Percentiles rank a stretch among this genome's conserved stretches.
Evolutionary conservation across 2,113 vertebrate genomes (phyloP).

Genomic region (Panthera uncia): DNA sequence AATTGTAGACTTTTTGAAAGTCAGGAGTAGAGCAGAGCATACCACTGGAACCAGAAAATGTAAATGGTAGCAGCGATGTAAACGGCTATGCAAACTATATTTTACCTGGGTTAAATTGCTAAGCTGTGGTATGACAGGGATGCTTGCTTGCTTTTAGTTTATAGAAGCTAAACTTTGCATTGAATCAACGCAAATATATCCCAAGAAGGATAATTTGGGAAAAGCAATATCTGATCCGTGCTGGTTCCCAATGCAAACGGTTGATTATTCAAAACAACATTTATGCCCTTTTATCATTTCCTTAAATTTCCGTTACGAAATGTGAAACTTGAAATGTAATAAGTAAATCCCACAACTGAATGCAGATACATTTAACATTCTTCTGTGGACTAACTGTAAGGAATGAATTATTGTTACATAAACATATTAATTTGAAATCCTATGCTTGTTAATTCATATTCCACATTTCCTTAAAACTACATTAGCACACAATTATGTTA

Average conservation of each 20-base stretch:
- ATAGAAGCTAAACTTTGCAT: slow-evolving; percentile 76
- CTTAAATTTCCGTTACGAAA: slow-evolving; percentile 50
- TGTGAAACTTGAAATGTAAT: slow-evolving; percentile 51
- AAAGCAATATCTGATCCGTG: background rate
- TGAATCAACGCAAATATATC: slow-evolving; percentile 71
- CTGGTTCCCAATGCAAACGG: slow-evolving; percentile 64
- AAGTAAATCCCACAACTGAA: slow-evolving; percentile 65
- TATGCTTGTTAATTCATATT: slow-evolving; percentile 58
- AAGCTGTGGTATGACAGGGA: slow-evolving; percentile 63
- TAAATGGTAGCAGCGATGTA: slow-evolving; percentile 29
- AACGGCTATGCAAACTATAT: slow-evolving; percentile 68
- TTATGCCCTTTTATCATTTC: slow-evolving; percentile 51
- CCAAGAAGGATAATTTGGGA: slow-evolving; percentile 35
- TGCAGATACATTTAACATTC: slow-evolving; percentile 60
- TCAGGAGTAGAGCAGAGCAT: slow-evolving; percentile 59
- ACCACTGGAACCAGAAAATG: slow-evolving; percentile 51
- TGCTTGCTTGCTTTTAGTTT: slow-evolving; percentile 68
- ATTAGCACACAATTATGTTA: background rate
- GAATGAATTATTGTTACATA: slow-evolving; percentile 52
- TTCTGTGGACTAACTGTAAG: slow-evolving; percentile 19
- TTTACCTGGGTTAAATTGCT: slow-evolving; percentile 70
- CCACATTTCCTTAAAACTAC: background rate
- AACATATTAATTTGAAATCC: slow-evolving; percentile 75
- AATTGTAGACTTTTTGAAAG: slow-evolving; percentile 74
- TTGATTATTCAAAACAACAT: slow-evolving; percentile 66